Base-by-base conservation (phyloP, 2,888 invertebrate genomes). In the Agriopis marginaria region DNA sequence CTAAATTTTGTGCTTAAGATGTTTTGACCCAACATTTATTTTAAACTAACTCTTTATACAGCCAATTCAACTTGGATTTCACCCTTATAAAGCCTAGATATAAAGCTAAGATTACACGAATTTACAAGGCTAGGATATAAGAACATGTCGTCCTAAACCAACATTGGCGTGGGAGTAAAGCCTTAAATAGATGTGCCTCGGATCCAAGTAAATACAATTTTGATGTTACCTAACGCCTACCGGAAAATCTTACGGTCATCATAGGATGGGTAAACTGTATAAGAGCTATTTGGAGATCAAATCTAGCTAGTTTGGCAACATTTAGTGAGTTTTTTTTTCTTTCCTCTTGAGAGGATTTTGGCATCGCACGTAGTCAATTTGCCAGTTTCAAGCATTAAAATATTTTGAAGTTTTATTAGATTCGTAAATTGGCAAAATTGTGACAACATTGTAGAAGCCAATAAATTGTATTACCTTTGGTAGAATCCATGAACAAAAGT, bases 121-220 rank as follows among this genome's bases (percentile, higher is more conserved):
- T 49, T 54, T 63, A 56, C 65, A 60, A 12, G 53, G 32, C 61
- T 61, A 68, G 60, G 58, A 50, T 61, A 51, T 45, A 56, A 61
- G 55, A 55, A 64, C 55, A 44, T 45, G 54, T 54, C 53, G 65
- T 65, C 69, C 69, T 69, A 69, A 69, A 65, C 65, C 40, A 69
- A 69, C 69, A 69, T 7, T 32, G 53, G 53, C 47, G 63, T 68
- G 32, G 64, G 68, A 44, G 42, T 50, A 64, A 56, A 55, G 55
- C 60, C 63, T 59, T 67, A 63, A 63, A 67, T 63, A 67, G 62
- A 64, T 63, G 51, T 63, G 56, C 62, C 40, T 56, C 14, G 47
- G 39, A 51, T 51, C 44, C 51, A 50, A 50, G 60, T 64, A 64
- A 64, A 69, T 69, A 64, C 55, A 64, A 64, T 63, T 66, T 68